Percentiles rank a stretch among this genome's conserved stretches.
phyloP scores from a whole-genome alignment of 2,113 vertebrate species.

The Colinus virginianus region DNA sequence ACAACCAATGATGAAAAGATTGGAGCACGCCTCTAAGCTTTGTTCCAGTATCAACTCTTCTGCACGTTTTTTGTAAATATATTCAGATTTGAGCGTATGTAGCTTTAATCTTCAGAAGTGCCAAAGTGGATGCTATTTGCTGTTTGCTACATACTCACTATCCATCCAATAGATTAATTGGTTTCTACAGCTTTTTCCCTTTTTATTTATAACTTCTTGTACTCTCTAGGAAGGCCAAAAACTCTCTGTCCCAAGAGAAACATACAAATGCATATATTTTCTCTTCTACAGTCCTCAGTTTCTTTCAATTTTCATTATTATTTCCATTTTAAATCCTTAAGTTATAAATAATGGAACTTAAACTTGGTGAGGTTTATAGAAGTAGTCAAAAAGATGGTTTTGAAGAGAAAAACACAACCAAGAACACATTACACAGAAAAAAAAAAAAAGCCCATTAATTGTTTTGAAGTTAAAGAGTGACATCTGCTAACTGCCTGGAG shows the following conservation, averaged over 20 bases:
- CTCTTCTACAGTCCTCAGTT: background rate
- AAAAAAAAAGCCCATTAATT: background rate
- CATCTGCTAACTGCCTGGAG: conserved; percentile 25
- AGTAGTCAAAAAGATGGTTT: background rate
- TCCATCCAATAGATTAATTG: background rate
- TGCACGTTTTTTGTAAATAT: background rate
- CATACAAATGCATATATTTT: background rate
- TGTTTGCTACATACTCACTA: background rate
- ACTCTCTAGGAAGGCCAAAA: background rate
- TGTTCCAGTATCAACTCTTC: background rate
- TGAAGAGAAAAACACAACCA: background rate
- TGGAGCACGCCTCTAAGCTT: background rate
- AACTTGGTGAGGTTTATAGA: background rate
- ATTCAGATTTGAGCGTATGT: background rate
- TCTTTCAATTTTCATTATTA: background rate
- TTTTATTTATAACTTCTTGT: background rate
- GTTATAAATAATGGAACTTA: background rate
- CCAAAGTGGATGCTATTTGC: background rate
- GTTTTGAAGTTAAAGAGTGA: background rate
- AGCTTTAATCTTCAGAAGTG: background rate
- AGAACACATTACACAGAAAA: background rate
- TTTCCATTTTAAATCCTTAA: background rate
- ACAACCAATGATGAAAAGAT: background rate
- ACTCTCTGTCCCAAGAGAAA: background rate
- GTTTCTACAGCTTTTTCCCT: background rate